Conservation (phyloP, 1,140 invertebrate species). For the Chelonus insularis region DNA sequence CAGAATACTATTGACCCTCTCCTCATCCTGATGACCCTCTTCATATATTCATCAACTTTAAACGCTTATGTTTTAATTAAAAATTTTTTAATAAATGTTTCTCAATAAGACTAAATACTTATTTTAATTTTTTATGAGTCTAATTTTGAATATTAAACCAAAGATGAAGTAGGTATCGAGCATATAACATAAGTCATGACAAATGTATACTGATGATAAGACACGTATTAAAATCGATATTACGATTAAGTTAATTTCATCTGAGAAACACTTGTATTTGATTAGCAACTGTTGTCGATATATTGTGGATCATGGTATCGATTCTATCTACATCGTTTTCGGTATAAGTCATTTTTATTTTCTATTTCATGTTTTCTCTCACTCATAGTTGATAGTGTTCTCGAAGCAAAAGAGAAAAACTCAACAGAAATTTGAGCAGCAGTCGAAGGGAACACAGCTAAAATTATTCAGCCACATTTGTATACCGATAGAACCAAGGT, state of each 20-base stretch:
- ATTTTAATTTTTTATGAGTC: no score
- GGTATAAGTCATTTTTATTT: neutral
- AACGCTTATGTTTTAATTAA: no score
- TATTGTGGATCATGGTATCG: no score
- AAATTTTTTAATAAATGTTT: no score
- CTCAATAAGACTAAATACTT: no score
- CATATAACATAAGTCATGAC: no score
- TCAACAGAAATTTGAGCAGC: conserved; percentile 8
- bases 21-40: no score
- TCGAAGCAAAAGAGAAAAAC: neutral
- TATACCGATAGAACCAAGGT: conserved; percentile 1
- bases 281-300: conserved; percentile 45
- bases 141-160: no score
- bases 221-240: neutral
- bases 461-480: conserved; percentile 18
- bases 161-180: no score
- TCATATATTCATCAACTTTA: no score
- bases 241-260: conserved; percentile 24
- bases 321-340: no score
- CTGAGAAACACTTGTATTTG: conserved; percentile 53
- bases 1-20: neutral
- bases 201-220: no score
- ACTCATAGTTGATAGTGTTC: neutral
- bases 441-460: conserved; percentile 7
- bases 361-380: neutral